Evolutionary conservation across 2,888 invertebrate genomes (phyloP).

Genomic region (Amiota communis): DNA sequence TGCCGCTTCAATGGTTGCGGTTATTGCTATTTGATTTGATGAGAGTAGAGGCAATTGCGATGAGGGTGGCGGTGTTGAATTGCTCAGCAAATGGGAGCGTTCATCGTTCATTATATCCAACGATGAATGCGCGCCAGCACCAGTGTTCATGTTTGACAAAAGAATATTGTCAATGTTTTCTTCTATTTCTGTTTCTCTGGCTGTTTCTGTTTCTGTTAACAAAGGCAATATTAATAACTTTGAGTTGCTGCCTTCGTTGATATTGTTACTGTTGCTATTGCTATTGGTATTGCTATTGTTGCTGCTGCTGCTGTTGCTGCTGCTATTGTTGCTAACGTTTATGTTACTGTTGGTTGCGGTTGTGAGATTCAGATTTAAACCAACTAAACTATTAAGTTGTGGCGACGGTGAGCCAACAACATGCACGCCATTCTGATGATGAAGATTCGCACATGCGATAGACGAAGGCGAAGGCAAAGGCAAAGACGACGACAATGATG

Average conservation of each 20-base stretch:
- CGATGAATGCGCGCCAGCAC: background rate
- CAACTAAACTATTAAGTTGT: constrained; percentile 21
- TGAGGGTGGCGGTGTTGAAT: constrained; percentile 44
- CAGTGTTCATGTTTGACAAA: constrained; percentile 1
- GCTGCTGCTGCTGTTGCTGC: background rate
- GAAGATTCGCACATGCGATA: constrained; percentile 1
- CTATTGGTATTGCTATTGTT: constrained; percentile 9
- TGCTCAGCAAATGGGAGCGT: constrained; percentile 64
- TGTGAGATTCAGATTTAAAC: constrained; percentile 42
- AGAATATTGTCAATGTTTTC: constrained; percentile 14
- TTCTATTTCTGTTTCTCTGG: background rate
- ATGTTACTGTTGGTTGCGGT: constrained; percentile 17
- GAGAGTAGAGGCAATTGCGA: constrained; percentile 47
- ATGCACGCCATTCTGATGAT: constrained; percentile 18
- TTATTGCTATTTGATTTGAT: constrained; percentile 29
- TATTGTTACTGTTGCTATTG: constrained; percentile 1
- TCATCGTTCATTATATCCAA: constrained; percentile 55
- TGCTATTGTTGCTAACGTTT: constrained; percentile 25
- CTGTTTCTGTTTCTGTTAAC: background rate
- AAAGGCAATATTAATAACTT: background rate
- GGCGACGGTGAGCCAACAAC: background rate
- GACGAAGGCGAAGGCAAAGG: constrained; percentile 27
- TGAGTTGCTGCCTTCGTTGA: constrained; percentile 5
- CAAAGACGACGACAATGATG: constrained; percentile 47
- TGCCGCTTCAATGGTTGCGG: constrained; percentile 39